A percentile compares a stretch with the other conserved stretches of the same genome.
Evolutionary conservation across 2,888 invertebrate species (phyloP).

Genomic region (Drosophila aldrichi): DNA sequence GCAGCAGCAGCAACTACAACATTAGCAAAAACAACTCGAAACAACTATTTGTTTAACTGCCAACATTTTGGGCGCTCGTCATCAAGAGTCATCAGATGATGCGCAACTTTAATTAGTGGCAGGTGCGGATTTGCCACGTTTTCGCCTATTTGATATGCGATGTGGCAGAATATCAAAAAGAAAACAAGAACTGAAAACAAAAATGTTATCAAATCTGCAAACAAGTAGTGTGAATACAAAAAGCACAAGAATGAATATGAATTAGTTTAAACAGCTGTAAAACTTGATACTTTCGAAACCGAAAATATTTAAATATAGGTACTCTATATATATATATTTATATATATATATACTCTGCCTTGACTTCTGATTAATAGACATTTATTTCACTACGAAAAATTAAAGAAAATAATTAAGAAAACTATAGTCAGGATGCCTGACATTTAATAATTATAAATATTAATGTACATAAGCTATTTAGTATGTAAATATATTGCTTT

Average conservation of each 20-base stretch:
- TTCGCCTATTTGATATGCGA: conserved; percentile 7
- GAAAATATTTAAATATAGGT: too few species aligned
- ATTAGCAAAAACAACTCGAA: conserved; percentile 35
- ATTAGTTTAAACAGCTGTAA: not conserved
- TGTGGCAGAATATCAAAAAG: not conserved
- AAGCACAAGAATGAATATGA: too few species aligned
- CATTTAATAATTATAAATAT: too few species aligned
- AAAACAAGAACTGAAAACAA: not conserved
- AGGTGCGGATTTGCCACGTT: conserved; percentile 45
- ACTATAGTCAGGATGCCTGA: too few species aligned
- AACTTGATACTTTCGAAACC: not conserved
- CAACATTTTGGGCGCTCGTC: conserved; percentile 52
- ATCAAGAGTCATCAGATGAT: conserved; percentile 57
- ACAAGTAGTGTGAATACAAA: not conserved
- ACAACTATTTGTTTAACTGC: conserved; percentile 74
- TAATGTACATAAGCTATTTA: too few species aligned
- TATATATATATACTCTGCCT: too few species aligned
- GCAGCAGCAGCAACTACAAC: conserved; percentile 15
- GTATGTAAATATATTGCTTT: too few species aligned
- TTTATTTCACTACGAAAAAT: too few species aligned
- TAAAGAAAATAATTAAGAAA: too few species aligned
- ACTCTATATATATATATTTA: not conserved
- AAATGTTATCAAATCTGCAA: not conserved
- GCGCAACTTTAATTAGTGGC: conserved; percentile 64
- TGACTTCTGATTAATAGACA: too few species aligned